Base-by-base conservation (phyloP, 1,140 invertebrate genomes). In the Hylaeus anthracinus region DNA sequence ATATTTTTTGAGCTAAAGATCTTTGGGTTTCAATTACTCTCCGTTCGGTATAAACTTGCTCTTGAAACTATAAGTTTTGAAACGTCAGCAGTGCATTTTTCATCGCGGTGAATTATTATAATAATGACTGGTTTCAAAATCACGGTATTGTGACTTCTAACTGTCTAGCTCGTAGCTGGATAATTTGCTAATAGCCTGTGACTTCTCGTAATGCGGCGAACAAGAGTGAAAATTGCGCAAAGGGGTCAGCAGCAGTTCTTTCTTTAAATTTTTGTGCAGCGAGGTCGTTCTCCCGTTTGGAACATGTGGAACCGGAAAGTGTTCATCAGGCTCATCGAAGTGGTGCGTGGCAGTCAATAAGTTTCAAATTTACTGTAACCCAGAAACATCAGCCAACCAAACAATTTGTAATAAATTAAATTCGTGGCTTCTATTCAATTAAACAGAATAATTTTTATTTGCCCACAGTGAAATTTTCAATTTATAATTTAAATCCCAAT, bases 281-380 rank as follows among this genome's bases (percentile, higher is more conserved):
- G 43, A n/a, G 39, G 56, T n/a, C 3, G 45, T 39, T 51, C 26
- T 48, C 43, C 45, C 5, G 10, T 26, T 43, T 39, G 53, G 58
- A 91, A 91, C 78, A 93, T 92, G 92, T 92, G 91, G 90, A 93
- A 93, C 81, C 90, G 91, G 72, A 93, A 93, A 90, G 91, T 94
- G 55, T 89, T 93, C 77, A 90, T 95, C 78, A 94, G 94, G 88
- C 89, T 95, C 55, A 78, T 94, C 63, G 94, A 95, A 92, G 90
- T 94, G 92, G 94, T 95, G 90, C 88, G 94, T 94, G 45, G 37
- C 1, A 67, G 5, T 26, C 6, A 67, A 67, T 66, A 1, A 3
- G 5, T 45, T 45, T 4, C 3, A 45, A 45, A 45, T 45, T 26
- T 26, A 26, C 26, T 26, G 26, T 26, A 26, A 26, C 26, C 26